Evolutionary conservation across 23 tunicate genomes (phyloP).

Genomic region (Trididemnum clinides): DNA sequence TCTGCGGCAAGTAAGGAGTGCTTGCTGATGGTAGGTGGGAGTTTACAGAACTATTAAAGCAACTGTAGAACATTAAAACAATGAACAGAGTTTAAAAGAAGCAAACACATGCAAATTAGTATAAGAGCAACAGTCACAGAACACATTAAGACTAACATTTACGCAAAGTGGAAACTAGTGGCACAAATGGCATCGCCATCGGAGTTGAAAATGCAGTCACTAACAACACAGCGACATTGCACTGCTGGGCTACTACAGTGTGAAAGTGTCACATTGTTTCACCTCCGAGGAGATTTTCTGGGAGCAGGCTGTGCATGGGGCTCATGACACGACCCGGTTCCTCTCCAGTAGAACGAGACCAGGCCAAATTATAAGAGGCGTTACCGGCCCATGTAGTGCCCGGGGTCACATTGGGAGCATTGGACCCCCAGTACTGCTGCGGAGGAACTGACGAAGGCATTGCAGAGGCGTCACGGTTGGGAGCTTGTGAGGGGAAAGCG

Average conservation of each 20-base stretch:
- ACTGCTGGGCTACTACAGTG: constrained; percentile 9
- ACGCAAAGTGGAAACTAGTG: not conserved
- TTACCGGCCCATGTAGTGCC: constrained; percentile 28
- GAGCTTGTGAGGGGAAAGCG: constrained; percentile 46
- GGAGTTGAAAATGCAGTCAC: not conserved
- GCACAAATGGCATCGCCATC: not conserved
- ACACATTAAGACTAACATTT: constrained; percentile 9
- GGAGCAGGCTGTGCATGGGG: constrained; percentile 79
- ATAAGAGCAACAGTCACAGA: constrained; percentile 33
- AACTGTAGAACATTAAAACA: not conserved
- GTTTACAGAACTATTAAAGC: not conserved
- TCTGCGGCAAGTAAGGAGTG: not conserved
- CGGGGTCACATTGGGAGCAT: constrained; percentile 17
- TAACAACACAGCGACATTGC: not conserved
- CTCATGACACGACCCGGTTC: constrained; percentile 72
- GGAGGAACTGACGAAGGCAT: not conserved
- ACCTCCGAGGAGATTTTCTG: constrained; percentile 87
- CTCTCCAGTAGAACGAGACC: constrained; percentile 68
- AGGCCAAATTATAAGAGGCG: constrained; percentile 36
- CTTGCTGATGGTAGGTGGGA: not conserved
- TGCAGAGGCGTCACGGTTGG: constrained; percentile 2
- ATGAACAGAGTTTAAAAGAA: not conserved
- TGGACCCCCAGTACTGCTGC: constrained; percentile 31
- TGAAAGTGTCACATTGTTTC: constrained; percentile 54
- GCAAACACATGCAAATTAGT: constrained; percentile 27